These are phyloP conservation scores for Ara ararauna DNA, from an alignment of 2,797 vertebrate species.

Conservation along the genomic window DNA sequence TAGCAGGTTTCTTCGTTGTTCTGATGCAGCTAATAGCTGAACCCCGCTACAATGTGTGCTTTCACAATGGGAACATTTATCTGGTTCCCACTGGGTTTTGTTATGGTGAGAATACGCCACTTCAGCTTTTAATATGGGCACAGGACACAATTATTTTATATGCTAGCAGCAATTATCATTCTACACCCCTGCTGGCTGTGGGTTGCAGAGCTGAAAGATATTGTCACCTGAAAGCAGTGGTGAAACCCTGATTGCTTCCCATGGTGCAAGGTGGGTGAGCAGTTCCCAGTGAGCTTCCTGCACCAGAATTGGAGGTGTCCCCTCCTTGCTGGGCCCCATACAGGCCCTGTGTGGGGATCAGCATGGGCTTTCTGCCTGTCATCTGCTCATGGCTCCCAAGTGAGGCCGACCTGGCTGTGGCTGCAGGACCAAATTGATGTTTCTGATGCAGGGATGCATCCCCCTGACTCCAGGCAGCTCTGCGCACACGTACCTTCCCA, in stretches of 20 bases:
- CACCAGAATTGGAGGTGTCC: not conserved
- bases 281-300: not conserved
- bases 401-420: not conserved
- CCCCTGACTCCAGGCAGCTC: not conserved
- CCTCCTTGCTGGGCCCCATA: not conserved
- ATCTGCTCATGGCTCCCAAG: not conserved
- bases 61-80: constrained; percentile 13
- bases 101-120: not conserved
- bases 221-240: not conserved
- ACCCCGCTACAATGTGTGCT: not conserved
- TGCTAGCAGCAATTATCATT: constrained; percentile 21
- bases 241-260: not conserved
- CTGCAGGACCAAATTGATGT: not conserved
- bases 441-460: not conserved
- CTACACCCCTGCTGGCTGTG: not conserved
- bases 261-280: not conserved
- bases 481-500: rapidly evolving
- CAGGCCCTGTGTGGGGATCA: not conserved
- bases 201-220: not conserved
- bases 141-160: not conserved
- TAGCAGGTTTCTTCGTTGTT: constrained; percentile 49
- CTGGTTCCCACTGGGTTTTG: constrained; percentile 29
- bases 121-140: constrained; percentile 11
- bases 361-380: not conserved
- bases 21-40: constrained; percentile 64